Evolutionary conservation across 2,113 vertebrate genomes (phyloP).

Genomic region (Cyphomyrus plagiostoma): DNA sequence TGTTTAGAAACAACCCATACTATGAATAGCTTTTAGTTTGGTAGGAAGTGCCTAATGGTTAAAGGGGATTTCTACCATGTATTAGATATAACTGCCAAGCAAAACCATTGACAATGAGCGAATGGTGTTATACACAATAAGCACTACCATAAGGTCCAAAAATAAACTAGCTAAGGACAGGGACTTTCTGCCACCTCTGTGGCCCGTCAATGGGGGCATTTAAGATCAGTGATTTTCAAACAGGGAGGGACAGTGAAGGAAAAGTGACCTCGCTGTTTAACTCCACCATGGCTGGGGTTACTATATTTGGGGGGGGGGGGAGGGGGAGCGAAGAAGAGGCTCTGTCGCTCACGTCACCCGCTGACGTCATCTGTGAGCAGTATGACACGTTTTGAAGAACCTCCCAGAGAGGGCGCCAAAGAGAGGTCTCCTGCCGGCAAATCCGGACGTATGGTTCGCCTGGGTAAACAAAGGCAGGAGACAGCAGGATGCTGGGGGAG

Average conservation of each 20-base stretch:
- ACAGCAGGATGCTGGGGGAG: not conserved
- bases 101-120: not conserved
- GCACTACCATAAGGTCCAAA: not conserved
- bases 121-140: not conserved
- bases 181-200: conserved; percentile 24
- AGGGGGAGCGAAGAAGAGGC: too few species aligned
- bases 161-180: conserved; percentile 22
- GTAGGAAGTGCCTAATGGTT: not conserved
- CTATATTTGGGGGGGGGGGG: not conserved
- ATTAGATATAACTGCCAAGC: not conserved
- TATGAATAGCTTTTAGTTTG: not conserved
- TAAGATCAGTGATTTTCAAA: conserved; percentile 8
- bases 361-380: too few species aligned
- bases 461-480: conserved; percentile 14
- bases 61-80: not conserved
- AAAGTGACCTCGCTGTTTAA: conserved; percentile 22
- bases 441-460: too few species aligned
- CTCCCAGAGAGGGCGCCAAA: too few species aligned
- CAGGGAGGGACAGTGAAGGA: not conserved
- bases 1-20: not conserved
- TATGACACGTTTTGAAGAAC: too few species aligned
- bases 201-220: conserved; percentile 27
- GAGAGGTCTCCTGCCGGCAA: too few species aligned
- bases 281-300: not conserved
- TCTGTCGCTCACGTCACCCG: too few species aligned